Evolutionary conservation across 2,797 vertebrate species (phyloP).

Genomic region (Fringilla coelebs): DNA sequence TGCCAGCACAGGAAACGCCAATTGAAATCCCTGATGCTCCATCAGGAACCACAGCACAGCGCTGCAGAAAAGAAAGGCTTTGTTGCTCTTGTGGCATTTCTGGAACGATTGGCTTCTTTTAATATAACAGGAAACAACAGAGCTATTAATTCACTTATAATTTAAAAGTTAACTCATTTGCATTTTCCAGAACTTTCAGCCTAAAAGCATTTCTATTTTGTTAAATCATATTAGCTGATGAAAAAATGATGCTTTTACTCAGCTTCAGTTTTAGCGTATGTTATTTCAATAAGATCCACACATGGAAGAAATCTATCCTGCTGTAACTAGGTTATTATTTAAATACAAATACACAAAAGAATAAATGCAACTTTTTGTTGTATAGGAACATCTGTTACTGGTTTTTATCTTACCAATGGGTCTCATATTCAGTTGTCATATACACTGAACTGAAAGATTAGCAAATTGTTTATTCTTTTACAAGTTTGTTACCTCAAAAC

Average conservation of each 20-base stretch:
- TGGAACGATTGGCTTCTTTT: background rate
- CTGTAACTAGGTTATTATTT: conserved; percentile 30
- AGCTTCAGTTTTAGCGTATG: background rate
- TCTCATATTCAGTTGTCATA: background rate
- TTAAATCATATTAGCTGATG: background rate
- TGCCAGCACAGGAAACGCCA: background rate
- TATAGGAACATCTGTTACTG: conserved; percentile 6
- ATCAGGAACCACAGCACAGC: background rate
- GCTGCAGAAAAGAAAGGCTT: background rate
- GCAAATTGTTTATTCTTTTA: background rate
- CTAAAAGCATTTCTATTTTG: background rate
- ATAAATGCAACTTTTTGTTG: background rate
- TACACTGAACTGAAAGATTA: background rate
- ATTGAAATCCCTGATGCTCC: background rate
- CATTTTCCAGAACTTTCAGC: background rate
- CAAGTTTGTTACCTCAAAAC: conserved; percentile 14
- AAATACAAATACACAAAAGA: conserved; percentile 23
- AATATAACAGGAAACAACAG: background rate
- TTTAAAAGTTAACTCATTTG: background rate
- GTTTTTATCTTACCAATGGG: background rate
- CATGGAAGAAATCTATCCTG: conserved; percentile 1
- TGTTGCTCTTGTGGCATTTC: background rate
- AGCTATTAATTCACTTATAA: background rate
- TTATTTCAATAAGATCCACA: background rate
- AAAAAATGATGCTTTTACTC: background rate